Conservation (phyloP, 2,888 invertebrate genomes). For the Trilocha varians region DNA sequence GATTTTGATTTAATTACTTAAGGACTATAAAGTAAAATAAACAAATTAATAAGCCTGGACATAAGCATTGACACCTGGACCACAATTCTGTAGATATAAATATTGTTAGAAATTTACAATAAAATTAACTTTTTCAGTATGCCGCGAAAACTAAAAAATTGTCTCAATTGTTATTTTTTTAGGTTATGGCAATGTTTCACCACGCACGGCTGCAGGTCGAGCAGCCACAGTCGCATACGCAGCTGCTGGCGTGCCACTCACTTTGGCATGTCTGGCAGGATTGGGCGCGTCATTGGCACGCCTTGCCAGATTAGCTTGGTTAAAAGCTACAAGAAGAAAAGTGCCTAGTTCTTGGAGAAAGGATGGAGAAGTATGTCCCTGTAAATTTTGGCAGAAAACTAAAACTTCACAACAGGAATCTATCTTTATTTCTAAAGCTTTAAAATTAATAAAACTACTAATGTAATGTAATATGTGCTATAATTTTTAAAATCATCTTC, state of each 20-base stretch:
- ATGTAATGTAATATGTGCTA: too few relatives aligned
- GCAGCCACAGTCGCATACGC: constrained; percentile 90
- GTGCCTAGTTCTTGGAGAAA: constrained; percentile 56
- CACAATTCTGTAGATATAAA: too few relatives aligned
- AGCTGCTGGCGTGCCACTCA: constrained; percentile 88
- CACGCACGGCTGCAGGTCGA: constrained; percentile 86
- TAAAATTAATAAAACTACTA: too few relatives aligned
- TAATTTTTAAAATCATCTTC: too few relatives aligned
- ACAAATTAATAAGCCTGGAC: too few relatives aligned
- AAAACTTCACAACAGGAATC: too few relatives aligned
- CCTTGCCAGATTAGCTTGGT: constrained; percentile 78
- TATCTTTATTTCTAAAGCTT: too few relatives aligned
- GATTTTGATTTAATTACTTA: too few relatives aligned
- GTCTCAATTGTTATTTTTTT: constrained; percentile 9
- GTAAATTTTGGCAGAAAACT: too few relatives aligned
- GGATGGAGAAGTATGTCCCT: constrained; percentile 52
- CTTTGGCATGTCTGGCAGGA: constrained; percentile 88
- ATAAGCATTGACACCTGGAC: too few relatives aligned
- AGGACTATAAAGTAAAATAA: too few relatives aligned
- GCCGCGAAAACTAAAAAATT: neutral
- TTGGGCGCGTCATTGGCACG: constrained; percentile 87
- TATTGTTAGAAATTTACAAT: too few relatives aligned
- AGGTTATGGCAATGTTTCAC: constrained; percentile 92
- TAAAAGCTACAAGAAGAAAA: constrained; percentile 54
- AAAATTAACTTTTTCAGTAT: neutral